Evolutionary conservation across 2,113 vertebrate species (phyloP).

Genomic region (Illadopsis cleaveri): DNA sequence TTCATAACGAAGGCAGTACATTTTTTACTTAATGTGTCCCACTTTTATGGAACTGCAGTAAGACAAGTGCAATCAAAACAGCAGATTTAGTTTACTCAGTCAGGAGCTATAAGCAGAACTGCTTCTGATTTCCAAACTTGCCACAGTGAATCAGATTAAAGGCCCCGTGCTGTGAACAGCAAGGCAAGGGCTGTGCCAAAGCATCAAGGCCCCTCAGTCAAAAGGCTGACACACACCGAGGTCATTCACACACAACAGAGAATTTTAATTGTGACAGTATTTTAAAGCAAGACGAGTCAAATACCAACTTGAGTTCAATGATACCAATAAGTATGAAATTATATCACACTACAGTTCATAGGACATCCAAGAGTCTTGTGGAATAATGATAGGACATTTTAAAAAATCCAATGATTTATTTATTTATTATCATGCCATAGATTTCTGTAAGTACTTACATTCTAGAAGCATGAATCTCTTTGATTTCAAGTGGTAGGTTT

Average conservation of each 20-base stretch:
- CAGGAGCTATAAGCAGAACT: not conserved
- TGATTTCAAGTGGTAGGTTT: not conserved
- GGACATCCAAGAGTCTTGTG: not conserved
- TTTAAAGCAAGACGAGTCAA: not conserved
- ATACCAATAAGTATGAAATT: not conserved
- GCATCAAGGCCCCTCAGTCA: not conserved
- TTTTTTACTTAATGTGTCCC: not conserved
- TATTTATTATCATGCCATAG: not conserved
- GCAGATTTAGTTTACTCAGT: not conserved
- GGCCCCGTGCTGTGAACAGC: not conserved
- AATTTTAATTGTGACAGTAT: not conserved
- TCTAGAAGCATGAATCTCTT: not conserved
- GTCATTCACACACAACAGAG: not conserved
- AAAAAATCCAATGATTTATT: not conserved
- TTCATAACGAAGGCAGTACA: not conserved
- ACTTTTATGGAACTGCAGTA: not conserved
- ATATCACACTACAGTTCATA: not conserved
- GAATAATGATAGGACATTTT: not conserved
- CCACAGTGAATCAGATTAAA: not conserved
- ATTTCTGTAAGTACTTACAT: not conserved
- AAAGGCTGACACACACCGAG: not conserved
- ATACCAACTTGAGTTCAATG: not conserved
- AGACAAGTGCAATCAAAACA: not conserved
- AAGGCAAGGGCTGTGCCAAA: not conserved
- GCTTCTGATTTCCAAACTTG: not conserved